phyloP scores from a whole-genome alignment of 2,888 invertebrate species.

The Netelia virgata region DNA sequence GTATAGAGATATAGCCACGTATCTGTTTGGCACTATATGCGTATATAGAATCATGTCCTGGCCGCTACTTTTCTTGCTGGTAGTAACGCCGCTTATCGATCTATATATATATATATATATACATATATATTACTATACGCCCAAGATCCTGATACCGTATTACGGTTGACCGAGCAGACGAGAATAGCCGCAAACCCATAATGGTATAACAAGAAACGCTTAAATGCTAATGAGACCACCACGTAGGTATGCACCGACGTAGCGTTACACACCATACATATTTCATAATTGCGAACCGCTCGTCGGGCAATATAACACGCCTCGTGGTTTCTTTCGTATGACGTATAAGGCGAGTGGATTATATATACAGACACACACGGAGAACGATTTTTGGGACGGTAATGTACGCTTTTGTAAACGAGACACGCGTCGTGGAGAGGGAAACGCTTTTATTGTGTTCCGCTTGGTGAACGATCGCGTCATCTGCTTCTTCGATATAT shows the following conservation, averaged over 20 bases:
- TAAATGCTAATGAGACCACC: conserved; percentile 68
- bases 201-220: conserved; percentile 52
- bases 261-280: conserved; percentile 46
- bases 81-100: conserved; percentile 53
- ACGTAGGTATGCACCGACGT: conserved; percentile 40
- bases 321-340: conserved; percentile 45
- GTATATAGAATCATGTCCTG: conserved; percentile 18
- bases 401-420: conserved; percentile 50
- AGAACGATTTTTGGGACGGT: conserved; percentile 48
- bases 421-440: conserved; percentile 49
- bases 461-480: conserved; percentile 54
- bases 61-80: conserved; percentile 34
- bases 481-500: conserved; percentile 47
- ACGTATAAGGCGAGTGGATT: conserved; percentile 43
- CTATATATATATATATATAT: conserved; percentile 34
- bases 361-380: neutral
- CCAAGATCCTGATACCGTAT: conserved; percentile 61
- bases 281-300: conserved; percentile 59
- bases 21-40: neutral
- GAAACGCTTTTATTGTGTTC: conserved; percentile 34
- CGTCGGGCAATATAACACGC: conserved; percentile 23
- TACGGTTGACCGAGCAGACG: conserved; percentile 62
- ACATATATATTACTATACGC: conserved; percentile 37
- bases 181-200: conserved; percentile 51
- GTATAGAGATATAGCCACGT: conserved; percentile 14